phyloP scores from a whole-genome alignment of 2,113 vertebrate species.

The Phainopepla nitens region DNA sequence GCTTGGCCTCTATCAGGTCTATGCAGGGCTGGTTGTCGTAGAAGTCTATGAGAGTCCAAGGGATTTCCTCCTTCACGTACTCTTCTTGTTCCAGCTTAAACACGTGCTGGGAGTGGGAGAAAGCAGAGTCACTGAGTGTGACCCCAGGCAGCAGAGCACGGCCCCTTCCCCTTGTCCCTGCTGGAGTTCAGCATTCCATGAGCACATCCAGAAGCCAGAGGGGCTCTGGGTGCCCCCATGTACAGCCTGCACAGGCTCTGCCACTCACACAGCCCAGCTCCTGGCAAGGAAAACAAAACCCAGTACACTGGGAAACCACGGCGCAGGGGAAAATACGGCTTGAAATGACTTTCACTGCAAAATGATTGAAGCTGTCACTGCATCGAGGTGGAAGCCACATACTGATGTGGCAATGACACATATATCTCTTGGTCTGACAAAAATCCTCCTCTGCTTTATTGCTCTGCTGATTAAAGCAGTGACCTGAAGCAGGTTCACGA shows the following conservation, averaged over 20 bases:
- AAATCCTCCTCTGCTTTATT: not conserved
- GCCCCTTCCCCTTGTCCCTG: not conserved
- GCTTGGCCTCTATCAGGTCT: conserved; percentile 91
- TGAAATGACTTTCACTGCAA: not conserved
- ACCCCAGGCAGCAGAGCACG: not conserved
- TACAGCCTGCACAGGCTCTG: not conserved
- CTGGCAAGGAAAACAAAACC: not conserved
- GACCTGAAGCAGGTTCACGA: not conserved
- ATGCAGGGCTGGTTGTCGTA: conserved; percentile 95
- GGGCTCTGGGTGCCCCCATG: fast-evolving
- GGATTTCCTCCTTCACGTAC: conserved; percentile 94
- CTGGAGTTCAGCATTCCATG: not conserved
- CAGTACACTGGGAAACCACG: not conserved
- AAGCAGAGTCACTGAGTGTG: not conserved
- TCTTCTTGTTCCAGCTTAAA: conserved; percentile 98
- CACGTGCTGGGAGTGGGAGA: conserved; percentile 79
- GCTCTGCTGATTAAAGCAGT: not conserved
- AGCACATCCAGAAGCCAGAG: not conserved
- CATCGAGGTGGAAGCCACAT: not conserved
- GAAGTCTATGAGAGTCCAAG: conserved; percentile 95
- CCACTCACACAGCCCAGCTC: not conserved
- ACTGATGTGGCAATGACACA: not conserved
- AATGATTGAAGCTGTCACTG: not conserved
- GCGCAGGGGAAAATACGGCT: not conserved
- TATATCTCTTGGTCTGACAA: not conserved